Evolutionary conservation across 2,113 vertebrate species (phyloP).

Genomic region (Microtus oregoni): DNA sequence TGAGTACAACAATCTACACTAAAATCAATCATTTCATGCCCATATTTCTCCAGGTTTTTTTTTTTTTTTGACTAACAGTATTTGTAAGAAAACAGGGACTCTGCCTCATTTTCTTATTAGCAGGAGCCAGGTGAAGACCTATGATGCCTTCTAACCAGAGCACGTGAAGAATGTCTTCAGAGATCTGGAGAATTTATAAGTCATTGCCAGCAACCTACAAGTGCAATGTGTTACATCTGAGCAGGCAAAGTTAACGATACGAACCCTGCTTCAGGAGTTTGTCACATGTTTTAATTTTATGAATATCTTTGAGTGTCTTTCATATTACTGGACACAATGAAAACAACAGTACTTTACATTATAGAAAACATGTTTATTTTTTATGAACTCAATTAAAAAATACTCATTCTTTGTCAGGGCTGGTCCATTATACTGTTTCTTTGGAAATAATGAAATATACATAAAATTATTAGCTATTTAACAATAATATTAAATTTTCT

Average conservation of each 20-base stretch:
- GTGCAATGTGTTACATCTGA: neutral
- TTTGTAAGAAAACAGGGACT: neutral
- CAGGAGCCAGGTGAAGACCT: neutral
- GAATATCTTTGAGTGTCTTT: neutral
- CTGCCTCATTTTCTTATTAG: neutral
- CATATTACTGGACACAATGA: constrained; percentile 49
- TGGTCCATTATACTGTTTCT: constrained; percentile 22
- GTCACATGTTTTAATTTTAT: constrained; percentile 16
- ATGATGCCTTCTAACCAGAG: neutral
- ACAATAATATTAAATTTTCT: constrained; percentile 40
- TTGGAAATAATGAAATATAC: constrained; percentile 59
- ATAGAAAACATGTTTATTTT: constrained; percentile 77
- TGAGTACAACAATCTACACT: neutral
- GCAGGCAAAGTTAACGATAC: constrained; percentile 29
- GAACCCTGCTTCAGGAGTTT: neutral
- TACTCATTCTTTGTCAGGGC: constrained; percentile 44
- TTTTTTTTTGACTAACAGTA: neutral
- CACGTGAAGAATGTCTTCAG: neutral
- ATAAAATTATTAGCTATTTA: constrained; percentile 54
- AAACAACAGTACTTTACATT: constrained; percentile 59
- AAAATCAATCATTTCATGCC: neutral
- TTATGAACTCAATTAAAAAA: constrained; percentile 67
- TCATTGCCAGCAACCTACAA: neutral
- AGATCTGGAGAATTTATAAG: neutral
- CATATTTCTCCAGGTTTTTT: neutral